Base-by-base conservation (phyloP, 1,140 invertebrate species). In the Temnothorax longispinosus region DNA sequence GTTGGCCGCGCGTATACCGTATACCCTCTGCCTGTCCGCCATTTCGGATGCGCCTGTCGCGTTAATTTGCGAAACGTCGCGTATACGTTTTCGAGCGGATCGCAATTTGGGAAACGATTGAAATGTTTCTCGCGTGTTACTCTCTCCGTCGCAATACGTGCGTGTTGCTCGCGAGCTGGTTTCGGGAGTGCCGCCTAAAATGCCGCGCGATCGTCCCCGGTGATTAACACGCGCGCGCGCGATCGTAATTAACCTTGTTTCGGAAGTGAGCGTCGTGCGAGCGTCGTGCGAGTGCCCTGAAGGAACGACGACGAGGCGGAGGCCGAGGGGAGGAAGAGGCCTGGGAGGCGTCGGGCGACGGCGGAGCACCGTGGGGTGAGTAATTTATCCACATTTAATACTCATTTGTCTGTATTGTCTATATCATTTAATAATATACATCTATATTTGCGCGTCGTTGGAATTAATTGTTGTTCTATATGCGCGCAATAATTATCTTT, bases 181-280 rank as follows among this genome's bases (percentile, higher is more conserved):
- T 7, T 35, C 27, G 18, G 62, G 35, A 44, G 38, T 67, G 35
- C 62, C 62, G 27, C 18, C 7, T 35, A 21, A 67, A 67, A 38
- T 47, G 32, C 27, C 35, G 5, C 10, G n/a, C 41, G 65, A 44
- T 13, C 11, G 41, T 47, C 13, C 21, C 21, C 44, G 21, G 21
- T 69, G 21, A 27, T 69, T 69, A 69, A 69, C 21, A 47, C 21
- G 35, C 35, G 35, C 35, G 35, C 35, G 18, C 18, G 62, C 62
- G 41, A 27, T 50, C 21, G 41, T 69, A 69, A 69, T 69, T 69
- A 69, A 69, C 41, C 41, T 27, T 69, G 65, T 47, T 69, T 69
- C 65, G 65, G 65, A 21, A 50, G 38, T 27, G 38, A 69, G 11
- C 10, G 65, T 47, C 27, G 27, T 27, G 27, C 27, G 27, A 27